Base-by-base conservation (phyloP, 1,140 invertebrate species). In the Papilio dardanus region DNA sequence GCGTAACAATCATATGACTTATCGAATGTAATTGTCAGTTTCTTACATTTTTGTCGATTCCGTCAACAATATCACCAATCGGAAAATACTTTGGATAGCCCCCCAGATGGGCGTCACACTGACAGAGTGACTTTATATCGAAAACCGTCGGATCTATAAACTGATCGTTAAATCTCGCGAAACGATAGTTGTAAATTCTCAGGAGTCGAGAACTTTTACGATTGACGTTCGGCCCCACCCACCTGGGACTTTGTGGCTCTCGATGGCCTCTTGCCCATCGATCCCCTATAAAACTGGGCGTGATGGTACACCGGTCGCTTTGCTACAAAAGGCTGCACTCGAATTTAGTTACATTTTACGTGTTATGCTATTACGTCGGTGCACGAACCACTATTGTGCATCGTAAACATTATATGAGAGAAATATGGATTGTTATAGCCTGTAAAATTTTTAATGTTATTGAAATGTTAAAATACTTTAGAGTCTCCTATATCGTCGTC, bases 101-200 rank as follows among this genome's bases (percentile, higher is more conserved):
- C n/a, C n/a, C n/a, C n/a, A 80, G 82, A 87, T 81, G 79, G 80
- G 54, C 74, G 30, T 79, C 77, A 82, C 81, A 88, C 81, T 89
- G 86, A 87, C 87, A 88, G 85, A 89, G 82, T 84, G 85, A 85
- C 79, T 89, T 87, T 85, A 89, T 83, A 88, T 82, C 83, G 86
- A 84, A 89, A 92, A 88, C 89, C 84, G 82, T 81, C 77, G 81
- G 83, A 88, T 89, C 89, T 90, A 91, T 92, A 91, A 91, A 92
- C 89, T 89, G 88, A 73, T 89, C 88, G 90, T 92, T 92, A 92
- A 92, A 92, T 92, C 89, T 91, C 87, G 81, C 82, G 77, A 78
- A 80, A 16, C 86, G 85, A 89, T 90, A 88, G 89, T 88, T 89
- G 89, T 92, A 92, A 92, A 92, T 92, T 81, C 86, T 77, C 81